These are phyloP conservation scores for Oasisia sp. DNA, from an alignment of 2,888 invertebrate species.

Conservation along the genomic window DNA sequence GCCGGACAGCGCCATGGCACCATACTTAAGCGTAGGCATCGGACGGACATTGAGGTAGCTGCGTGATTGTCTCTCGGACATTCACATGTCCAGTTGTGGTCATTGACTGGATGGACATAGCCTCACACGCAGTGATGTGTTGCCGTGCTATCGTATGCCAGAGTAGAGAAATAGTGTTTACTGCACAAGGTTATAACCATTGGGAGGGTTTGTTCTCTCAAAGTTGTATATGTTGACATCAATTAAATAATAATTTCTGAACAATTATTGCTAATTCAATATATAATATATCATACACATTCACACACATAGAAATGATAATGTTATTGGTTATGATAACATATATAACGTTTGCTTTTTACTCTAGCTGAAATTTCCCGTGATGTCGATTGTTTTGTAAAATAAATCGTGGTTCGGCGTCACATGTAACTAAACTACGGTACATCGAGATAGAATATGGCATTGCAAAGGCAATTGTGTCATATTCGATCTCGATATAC, in stretches of 20 bases:
- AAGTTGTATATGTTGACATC: neutral
- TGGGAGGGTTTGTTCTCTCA: neutral
- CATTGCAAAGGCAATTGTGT: no score
- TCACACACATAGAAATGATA: no score
- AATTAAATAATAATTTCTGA: neutral
- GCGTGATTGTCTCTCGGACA: neutral
- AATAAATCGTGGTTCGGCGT: no score
- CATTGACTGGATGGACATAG: no score
- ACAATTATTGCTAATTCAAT: no score
- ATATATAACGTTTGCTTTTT: neutral
- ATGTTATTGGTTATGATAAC: no score
- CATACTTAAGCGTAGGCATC: neutral
- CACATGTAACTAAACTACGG: no score
- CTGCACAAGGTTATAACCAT: neutral
- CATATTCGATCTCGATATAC: no score
- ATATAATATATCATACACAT: no score
- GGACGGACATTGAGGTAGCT: neutral
- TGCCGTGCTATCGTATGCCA: neutral
- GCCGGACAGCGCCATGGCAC: neutral
- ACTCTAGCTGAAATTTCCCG: conserved; percentile 82
- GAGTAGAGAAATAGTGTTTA: neutral
- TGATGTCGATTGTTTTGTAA: conserved; percentile 68
- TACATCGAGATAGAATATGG: no score
- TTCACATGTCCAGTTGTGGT: no score
- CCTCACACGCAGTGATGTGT: neutral